These are phyloP conservation scores for Aphidoletes aphidimyza DNA, from an alignment of 2,888 invertebrate species.

Conservation along the genomic window DNA sequence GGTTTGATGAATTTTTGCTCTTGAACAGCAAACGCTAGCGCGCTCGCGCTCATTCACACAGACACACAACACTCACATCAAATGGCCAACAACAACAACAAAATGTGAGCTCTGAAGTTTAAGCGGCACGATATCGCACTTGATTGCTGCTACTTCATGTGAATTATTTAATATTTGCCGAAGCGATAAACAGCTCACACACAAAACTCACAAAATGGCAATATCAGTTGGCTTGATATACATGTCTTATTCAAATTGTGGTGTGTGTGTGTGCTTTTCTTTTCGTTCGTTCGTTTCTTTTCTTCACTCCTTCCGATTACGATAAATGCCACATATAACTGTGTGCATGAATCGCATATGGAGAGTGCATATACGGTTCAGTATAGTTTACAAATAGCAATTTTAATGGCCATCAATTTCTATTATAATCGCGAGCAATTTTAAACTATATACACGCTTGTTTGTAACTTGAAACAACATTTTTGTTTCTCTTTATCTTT, in stretches of 20 bases:
- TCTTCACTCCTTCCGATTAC: not conserved
- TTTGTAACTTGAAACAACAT: not conserved
- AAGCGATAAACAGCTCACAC: not conserved
- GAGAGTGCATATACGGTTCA: no score
- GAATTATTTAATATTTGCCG: slow-evolving; percentile 3
- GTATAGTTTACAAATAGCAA: slow-evolving; percentile 12
- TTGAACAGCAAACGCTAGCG: not conserved
- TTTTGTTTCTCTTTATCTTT: not conserved
- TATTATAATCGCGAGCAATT: not conserved
- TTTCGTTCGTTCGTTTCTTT: no score
- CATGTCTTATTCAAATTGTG: not conserved
- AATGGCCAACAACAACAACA: not conserved
- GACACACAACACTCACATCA: not conserved
- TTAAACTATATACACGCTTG: not conserved
- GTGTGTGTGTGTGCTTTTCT: no score
- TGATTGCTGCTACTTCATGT: slow-evolving; percentile 4
- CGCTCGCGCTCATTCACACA: not conserved
- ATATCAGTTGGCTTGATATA: not conserved
- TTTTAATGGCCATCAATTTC: slow-evolving; percentile 17
- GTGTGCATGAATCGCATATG: no score
- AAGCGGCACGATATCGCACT: slow-evolving; percentile 14
- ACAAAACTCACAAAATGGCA: not conserved
- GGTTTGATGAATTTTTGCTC: slow-evolving; percentile 54
- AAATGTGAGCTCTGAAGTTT: not conserved
- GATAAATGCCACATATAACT: no score